Evolutionary conservation across 2,888 invertebrate genomes (phyloP).

Genomic region (Elmis aenea): DNA sequence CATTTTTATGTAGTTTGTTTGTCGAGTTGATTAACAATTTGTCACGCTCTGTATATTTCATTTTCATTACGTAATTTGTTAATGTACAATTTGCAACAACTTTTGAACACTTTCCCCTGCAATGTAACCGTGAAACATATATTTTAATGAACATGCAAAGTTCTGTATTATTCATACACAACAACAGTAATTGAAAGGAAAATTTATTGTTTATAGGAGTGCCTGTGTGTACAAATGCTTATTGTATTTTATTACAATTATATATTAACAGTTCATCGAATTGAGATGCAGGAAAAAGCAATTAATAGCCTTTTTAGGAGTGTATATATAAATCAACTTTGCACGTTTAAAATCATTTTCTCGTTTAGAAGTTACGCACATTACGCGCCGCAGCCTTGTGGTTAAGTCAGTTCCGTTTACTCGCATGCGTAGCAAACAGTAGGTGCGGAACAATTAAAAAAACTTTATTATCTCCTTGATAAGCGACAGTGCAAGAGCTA

Average conservation of each 20-base stretch:
- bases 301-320: too few relatives aligned
- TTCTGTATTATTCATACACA: constrained; percentile 8
- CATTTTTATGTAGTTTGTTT: too few relatives aligned
- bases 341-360: not conserved
- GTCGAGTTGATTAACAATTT: too few relatives aligned
- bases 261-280: too few relatives aligned
- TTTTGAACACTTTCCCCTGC: constrained; percentile 20
- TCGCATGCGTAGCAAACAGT: too few relatives aligned
- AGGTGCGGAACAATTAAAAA: not conserved
- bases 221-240: too few relatives aligned
- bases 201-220: constrained; percentile 14
- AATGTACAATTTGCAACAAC: not conserved
- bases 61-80: constrained; percentile 4
- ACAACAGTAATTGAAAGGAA: constrained; percentile 16
- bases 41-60: constrained; percentile 19
- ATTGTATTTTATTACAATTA: too few relatives aligned
- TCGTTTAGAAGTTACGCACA: not conserved
- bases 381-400: too few relatives aligned
- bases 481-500: constrained; percentile 11
- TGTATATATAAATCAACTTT: too few relatives aligned
- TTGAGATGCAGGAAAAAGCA: too few relatives aligned
- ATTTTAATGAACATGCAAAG: constrained; percentile 13
- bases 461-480: constrained; percentile 6
- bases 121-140: constrained; percentile 9
- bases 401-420: too few relatives aligned